A percentile compares a stretch with the other conserved stretches of the same genome.
Evolutionary conservation across 2,113 vertebrate genomes (phyloP).

Genomic region (Recurvirostra avosetta): DNA sequence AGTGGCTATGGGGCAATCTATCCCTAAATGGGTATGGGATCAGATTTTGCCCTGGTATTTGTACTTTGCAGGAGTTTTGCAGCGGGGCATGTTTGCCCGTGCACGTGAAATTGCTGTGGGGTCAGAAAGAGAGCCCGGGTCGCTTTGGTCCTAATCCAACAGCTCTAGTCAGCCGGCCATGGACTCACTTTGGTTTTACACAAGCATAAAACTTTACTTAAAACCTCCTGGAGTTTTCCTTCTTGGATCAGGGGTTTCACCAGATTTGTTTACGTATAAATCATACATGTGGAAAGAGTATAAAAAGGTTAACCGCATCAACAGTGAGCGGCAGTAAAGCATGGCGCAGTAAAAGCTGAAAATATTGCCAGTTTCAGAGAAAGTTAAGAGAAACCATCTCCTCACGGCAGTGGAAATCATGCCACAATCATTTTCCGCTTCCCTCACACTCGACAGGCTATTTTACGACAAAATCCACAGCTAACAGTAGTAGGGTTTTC

Average conservation of each 20-base stretch:
- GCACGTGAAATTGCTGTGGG: background rate
- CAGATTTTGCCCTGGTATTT: background rate
- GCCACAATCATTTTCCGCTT: background rate
- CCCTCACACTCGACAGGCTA: background rate
- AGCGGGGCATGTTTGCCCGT: fast-evolving
- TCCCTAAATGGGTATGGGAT: background rate
- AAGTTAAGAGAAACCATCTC: background rate
- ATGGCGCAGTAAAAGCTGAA: background rate
- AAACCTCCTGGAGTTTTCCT: background rate
- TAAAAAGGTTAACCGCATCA: background rate
- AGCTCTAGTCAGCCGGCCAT: fast-evolving
- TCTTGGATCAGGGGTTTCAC: background rate
- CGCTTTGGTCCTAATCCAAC: background rate
- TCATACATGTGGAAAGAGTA: background rate
- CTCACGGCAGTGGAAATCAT: background rate
- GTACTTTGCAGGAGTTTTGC: background rate
- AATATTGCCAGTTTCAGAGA: background rate
- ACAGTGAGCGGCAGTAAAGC: background rate
- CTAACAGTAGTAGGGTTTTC: background rate
- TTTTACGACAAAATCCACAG: background rate
- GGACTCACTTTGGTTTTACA: background rate
- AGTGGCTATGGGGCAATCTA: background rate
- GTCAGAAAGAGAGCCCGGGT: background rate
- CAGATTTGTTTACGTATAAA: background rate
- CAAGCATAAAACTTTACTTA: background rate